Conservation (phyloP, 2,113 vertebrate genomes). For the Suricata suricatta region DNA sequence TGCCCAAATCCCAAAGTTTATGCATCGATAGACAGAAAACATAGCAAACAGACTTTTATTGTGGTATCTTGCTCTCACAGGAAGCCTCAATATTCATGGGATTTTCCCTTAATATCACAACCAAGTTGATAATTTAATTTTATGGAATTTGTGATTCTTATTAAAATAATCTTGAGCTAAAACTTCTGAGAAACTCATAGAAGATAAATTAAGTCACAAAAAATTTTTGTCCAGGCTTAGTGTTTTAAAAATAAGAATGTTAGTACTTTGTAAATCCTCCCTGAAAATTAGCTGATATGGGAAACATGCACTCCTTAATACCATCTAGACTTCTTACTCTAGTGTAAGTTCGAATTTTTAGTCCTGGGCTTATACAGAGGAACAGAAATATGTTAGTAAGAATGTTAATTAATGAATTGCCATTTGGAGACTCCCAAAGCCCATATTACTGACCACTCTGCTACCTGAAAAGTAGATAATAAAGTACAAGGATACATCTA, state of each 20-base stretch:
- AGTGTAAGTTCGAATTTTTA: neutral
- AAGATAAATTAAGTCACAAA: neutral
- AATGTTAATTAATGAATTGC: neutral
- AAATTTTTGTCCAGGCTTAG: neutral
- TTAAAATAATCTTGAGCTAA: neutral
- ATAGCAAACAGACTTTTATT: neutral
- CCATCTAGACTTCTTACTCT: neutral
- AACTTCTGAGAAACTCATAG: neutral
- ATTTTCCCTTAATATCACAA: neutral
- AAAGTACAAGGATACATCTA: neutral
- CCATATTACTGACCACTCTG: neutral
- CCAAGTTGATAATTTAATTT: neutral
- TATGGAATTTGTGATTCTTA: neutral
- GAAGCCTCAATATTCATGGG: neutral
- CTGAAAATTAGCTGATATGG: neutral
- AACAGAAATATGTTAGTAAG: neutral
- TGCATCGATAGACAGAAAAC: neutral
- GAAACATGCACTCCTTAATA: neutral
- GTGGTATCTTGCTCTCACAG: neutral
- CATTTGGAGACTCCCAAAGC: neutral
- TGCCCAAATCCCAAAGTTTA: neutral
- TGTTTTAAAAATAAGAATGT: neutral
- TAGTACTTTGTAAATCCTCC: neutral
- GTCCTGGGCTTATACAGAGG: neutral
- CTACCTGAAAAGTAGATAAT: neutral